Percentiles rank a stretch among this genome's conserved stretches.
phyloP scores from a whole-genome alignment of 2,113 vertebrate genomes.

The Meles meles region DNA sequence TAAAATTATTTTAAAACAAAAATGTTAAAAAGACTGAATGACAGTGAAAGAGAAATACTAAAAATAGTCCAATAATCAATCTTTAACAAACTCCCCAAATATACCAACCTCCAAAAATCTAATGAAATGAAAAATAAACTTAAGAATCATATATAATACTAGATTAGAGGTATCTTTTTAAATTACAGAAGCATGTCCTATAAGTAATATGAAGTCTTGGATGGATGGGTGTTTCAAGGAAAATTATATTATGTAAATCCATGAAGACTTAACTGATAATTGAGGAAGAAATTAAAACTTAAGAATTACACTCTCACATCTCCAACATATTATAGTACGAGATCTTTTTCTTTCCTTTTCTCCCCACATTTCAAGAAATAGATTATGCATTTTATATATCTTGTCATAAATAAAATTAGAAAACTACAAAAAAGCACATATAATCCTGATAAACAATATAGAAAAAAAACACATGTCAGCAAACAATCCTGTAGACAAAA shows the following conservation, averaged over 20 bases:
- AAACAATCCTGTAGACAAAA: background rate
- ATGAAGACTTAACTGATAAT: background rate
- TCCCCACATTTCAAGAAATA: background rate
- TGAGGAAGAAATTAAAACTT: background rate
- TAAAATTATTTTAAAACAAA: background rate
- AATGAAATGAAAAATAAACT: background rate
- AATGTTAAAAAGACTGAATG: background rate
- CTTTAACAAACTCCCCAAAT: background rate
- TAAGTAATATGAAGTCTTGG: background rate
- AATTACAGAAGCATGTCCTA: background rate
- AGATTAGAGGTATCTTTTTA: background rate
- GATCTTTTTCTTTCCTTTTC: background rate
- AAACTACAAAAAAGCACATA: background rate
- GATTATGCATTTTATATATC: background rate
- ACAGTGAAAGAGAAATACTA: background rate
- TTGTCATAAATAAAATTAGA: background rate
- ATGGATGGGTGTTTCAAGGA: background rate
- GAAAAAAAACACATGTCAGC: background rate
- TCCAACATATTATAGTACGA: background rate
- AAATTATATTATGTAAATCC: background rate
- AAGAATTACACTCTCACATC: background rate
- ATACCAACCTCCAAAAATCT: background rate
- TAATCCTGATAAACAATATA: background rate
- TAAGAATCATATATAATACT: background rate
- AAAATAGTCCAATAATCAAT: background rate